A percentile compares a stretch with the other conserved stretches of the same genome.
Conservation (phyloP, 2,113 vertebrate genomes). For the Lagenorhynchus albirostris region DNA sequence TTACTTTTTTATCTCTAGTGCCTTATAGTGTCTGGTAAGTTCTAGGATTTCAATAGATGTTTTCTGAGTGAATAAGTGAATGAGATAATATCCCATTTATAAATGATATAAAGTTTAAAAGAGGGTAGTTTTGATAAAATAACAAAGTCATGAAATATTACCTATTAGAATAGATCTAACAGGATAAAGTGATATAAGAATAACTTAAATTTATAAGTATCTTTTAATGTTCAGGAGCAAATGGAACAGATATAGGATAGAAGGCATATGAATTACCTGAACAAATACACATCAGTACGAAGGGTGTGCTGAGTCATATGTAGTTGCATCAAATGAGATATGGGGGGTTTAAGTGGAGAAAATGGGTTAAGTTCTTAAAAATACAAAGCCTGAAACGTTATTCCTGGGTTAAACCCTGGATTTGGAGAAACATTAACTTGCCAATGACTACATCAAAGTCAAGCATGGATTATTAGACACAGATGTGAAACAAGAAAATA, state of each 20-base stretch:
- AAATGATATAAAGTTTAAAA: neutral
- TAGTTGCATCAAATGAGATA: neutral
- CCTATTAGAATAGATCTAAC: neutral
- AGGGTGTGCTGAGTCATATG: neutral
- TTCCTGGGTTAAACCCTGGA: conserved; percentile 36
- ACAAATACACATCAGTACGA: too few species aligned
- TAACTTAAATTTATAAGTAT: neutral
- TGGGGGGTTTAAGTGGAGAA: neutral
- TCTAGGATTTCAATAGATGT: neutral
- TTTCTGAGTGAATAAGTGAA: neutral
- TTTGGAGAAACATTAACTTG: conserved; percentile 45
- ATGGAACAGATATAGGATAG: neutral
- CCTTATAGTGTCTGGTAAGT: neutral
- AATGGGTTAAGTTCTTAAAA: conserved; percentile 49
- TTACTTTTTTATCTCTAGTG: neutral
- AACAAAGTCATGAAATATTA: neutral
- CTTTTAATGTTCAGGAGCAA: neutral
- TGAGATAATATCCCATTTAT: neutral
- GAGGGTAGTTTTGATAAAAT: neutral
- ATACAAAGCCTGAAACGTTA: conserved; percentile 47
- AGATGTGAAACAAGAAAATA: conserved; percentile 55
- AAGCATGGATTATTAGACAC: conserved; percentile 62
- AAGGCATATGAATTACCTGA: neutral
- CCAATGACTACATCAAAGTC: conserved; percentile 60
- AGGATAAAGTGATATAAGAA: neutral